Evolutionary conservation across 2,888 invertebrate species (phyloP).

Genomic region (Dasysyrphus albostriatus): DNA sequence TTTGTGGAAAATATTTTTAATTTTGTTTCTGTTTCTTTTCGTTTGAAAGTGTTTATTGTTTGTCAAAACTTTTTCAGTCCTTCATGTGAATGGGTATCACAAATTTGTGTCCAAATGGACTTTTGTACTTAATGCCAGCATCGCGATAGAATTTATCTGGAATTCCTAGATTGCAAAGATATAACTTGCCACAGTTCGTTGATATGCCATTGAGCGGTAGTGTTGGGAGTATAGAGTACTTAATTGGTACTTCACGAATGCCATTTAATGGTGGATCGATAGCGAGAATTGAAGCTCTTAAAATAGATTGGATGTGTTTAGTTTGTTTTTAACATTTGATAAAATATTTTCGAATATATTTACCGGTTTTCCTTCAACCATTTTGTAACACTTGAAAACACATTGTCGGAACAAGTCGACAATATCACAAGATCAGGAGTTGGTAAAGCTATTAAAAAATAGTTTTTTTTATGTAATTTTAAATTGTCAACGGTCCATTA

Average conservation of each 20-base stretch:
- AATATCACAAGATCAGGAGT: slow-evolving; percentile 84
- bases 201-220: slow-evolving; percentile 88
- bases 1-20: slow-evolving; percentile 54
- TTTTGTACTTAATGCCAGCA: slow-evolving; percentile 91
- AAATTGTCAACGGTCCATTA: too few relatives aligned
- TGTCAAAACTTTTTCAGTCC: slow-evolving; percentile 82
- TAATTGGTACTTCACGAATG: slow-evolving; percentile 86
- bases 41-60: slow-evolving; percentile 63
- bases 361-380: slow-evolving; percentile 89
- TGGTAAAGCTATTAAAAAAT: slow-evolving; percentile 81
- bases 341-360: not conserved
- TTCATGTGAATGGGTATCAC: slow-evolving; percentile 89
- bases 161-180: slow-evolving; percentile 93
- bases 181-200: slow-evolving; percentile 88
- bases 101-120: slow-evolving; percentile 93
- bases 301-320: slow-evolving; percentile 11
- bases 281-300: slow-evolving; percentile 88
- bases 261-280: slow-evolving; percentile 90
- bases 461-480: not conserved
- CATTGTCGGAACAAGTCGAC: slow-evolving; percentile 80
- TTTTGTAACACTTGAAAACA: slow-evolving; percentile 85
- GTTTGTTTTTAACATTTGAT: too few relatives aligned
- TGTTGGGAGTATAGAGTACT: slow-evolving; percentile 89
- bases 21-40: slow-evolving; percentile 66
- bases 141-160: slow-evolving; percentile 91